phyloP scores from a whole-genome alignment of 2,888 invertebrate genomes.

The Malthinus seriepunctatus region DNA sequence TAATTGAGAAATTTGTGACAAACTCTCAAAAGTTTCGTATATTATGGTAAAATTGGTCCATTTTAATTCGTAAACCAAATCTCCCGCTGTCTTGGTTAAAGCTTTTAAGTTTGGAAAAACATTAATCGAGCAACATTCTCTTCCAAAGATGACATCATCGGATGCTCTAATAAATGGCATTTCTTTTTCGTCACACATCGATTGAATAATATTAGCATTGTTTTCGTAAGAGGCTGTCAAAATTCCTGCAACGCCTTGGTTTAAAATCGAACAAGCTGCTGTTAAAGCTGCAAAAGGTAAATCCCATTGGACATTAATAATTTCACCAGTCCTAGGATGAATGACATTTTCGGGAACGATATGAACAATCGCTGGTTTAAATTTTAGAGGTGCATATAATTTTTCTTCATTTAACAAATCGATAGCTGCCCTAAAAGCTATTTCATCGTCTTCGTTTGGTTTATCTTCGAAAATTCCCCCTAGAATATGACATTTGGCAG shows the following conservation, averaged over 20 bases:
- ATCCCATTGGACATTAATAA: slow-evolving; percentile 8
- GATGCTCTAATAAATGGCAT: slow-evolving; percentile 68
- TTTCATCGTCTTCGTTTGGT: slow-evolving; percentile 4
- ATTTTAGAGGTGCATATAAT: background rate
- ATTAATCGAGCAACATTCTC: slow-evolving; percentile 67
- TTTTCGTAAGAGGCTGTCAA: slow-evolving; percentile 62
- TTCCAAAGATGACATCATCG: slow-evolving; percentile 54
- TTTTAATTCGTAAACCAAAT: slow-evolving; percentile 71
- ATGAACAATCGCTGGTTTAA: background rate
- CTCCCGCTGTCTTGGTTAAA: slow-evolving; percentile 62
- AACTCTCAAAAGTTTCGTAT: slow-evolving; percentile 67
- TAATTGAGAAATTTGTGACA: slow-evolving; percentile 59
- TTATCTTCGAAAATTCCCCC: slow-evolving; percentile 18
- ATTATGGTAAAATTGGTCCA: slow-evolving; percentile 89
- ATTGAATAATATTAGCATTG: slow-evolving; percentile 65
- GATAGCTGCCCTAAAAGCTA: slow-evolving; percentile 12
- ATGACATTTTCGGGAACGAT: slow-evolving; percentile 11
- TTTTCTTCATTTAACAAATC: slow-evolving; percentile 6
- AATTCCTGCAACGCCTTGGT: slow-evolving; percentile 59
- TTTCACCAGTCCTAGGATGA: background rate
- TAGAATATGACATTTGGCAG: background rate
- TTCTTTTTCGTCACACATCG: slow-evolving; percentile 67
- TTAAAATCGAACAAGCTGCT: slow-evolving; percentile 17
- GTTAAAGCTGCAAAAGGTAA: slow-evolving; percentile 7
- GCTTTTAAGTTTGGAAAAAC: slow-evolving; percentile 17